Evolutionary conservation across 2,888 invertebrate genomes (phyloP).

Genomic region (Tridacna gigas): DNA sequence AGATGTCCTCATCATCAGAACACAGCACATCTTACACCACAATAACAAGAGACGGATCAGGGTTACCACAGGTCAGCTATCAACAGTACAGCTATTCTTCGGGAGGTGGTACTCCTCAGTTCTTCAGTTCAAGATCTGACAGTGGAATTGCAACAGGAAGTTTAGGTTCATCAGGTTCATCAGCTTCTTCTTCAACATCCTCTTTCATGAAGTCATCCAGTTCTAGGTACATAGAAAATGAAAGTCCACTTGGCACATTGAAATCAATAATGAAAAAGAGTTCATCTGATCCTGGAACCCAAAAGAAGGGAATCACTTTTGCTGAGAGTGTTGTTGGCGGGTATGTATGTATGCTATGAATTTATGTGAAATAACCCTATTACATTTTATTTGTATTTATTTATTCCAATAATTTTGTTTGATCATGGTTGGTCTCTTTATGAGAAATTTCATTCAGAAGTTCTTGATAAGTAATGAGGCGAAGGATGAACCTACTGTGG

Average conservation of each 20-base stretch:
- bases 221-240: slow-evolving; percentile 39
- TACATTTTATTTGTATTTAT: neutral
- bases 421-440: too few relatives aligned
- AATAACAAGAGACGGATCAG: slow-evolving; percentile 34
- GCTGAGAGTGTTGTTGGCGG: slow-evolving; percentile 81
- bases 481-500: too few relatives aligned
- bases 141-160: slow-evolving; percentile 43
- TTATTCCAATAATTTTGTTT: too few relatives aligned
- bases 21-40: slow-evolving; percentile 33
- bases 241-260: slow-evolving; percentile 52
- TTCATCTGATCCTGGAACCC: slow-evolving; percentile 62
- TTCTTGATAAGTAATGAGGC: too few relatives aligned
- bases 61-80: slow-evolving; percentile 33
- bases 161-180: slow-evolving; percentile 25
- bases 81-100: slow-evolving; percentile 32
- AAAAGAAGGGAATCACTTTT: slow-evolving; percentile 82
- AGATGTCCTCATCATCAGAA: slow-evolving; percentile 43
- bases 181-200: slow-evolving; percentile 24
- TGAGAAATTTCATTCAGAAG: too few relatives aligned
- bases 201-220: slow-evolving; percentile 29
- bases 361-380: neutral
- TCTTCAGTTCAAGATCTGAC: slow-evolving; percentile 35
- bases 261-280: slow-evolving; percentile 83
- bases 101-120: slow-evolving; percentile 36
- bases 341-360: slow-evolving; percentile 65